Evolutionary conservation across 2,888 invertebrate species (phyloP).

Genomic region (Drosophila peninsularis): DNA sequence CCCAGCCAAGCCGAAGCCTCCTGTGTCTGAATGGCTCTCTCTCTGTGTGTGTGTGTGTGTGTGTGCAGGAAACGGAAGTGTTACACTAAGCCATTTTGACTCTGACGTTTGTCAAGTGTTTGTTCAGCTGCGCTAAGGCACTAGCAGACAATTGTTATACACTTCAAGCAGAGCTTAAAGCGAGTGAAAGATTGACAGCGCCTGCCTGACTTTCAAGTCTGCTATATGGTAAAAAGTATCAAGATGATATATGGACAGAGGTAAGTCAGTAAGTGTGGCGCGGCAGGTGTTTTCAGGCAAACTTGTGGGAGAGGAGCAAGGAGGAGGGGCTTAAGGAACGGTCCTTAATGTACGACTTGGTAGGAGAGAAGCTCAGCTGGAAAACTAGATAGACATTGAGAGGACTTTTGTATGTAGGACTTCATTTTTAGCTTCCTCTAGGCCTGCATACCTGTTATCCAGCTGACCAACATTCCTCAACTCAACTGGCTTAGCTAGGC

Average conservation of each 20-base stretch:
- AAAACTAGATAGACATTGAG: not conserved
- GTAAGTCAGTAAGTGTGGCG: too few species aligned
- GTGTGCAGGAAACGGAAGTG: slow-evolving; percentile 68
- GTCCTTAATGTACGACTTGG: too few species aligned
- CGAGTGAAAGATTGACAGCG: not conserved
- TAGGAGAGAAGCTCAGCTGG: not conserved
- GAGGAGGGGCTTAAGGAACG: not conserved
- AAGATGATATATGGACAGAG: not conserved
- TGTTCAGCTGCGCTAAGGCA: slow-evolving; percentile 30
- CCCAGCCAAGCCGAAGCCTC: slow-evolving; percentile 4
- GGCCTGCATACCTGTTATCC: not conserved
- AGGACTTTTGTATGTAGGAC: not conserved
- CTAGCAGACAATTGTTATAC: slow-evolving; percentile 32
- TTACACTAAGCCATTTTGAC: slow-evolving; percentile 73
- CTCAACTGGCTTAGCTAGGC: too few species aligned
- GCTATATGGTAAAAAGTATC: not conserved
- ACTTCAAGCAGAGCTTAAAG: slow-evolving; percentile 8
- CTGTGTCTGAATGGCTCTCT: not conserved
- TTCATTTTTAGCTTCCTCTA: not conserved
- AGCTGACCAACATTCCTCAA: not conserved
- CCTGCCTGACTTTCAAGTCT: not conserved
- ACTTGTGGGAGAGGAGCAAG: not conserved
- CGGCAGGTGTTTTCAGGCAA: not conserved
- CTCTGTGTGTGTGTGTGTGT: slow-evolving; percentile 5
- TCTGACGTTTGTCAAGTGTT: slow-evolving; percentile 59